Conservation (phyloP, 2,113 vertebrate species). For the Protobothrops mucrosquamatus region DNA sequence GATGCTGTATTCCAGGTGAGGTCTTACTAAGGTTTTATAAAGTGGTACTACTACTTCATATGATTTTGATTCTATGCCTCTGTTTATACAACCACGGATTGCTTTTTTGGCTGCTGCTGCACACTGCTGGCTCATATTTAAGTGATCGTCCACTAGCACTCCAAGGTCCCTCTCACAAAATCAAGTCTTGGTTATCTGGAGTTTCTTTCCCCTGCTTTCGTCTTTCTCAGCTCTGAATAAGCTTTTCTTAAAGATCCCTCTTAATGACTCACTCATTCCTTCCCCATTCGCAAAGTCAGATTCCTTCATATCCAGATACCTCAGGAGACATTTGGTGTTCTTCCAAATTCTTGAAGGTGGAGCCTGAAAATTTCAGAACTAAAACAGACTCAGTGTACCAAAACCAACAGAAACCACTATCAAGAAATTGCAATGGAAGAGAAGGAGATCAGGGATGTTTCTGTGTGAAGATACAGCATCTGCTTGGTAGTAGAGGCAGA, state of each 20-base stretch:
- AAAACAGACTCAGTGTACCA: neutral
- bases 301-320: neutral
- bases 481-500: neutral
- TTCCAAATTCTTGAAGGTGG: neutral
- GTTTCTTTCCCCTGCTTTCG: neutral
- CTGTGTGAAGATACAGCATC: neutral
- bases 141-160: too few species aligned
- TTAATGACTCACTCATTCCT: neutral
- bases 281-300: neutral
- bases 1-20: too few species aligned
- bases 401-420: neutral
- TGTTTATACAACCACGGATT: too few species aligned
- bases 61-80: too few species aligned
- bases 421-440: neutral
- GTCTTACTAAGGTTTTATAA: too few species aligned
- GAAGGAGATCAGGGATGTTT: neutral
- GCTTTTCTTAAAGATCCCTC: neutral
- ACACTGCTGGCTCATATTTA: too few species aligned
- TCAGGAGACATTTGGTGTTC: neutral
- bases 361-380: neutral
- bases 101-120: too few species aligned
- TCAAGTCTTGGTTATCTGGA: neutral
- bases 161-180: neutral
- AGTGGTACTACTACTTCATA: too few species aligned
- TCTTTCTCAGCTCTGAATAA: neutral